phyloP scores from a whole-genome alignment of 1,140 invertebrate species.

The Cyrtorhinus lividipennis region DNA sequence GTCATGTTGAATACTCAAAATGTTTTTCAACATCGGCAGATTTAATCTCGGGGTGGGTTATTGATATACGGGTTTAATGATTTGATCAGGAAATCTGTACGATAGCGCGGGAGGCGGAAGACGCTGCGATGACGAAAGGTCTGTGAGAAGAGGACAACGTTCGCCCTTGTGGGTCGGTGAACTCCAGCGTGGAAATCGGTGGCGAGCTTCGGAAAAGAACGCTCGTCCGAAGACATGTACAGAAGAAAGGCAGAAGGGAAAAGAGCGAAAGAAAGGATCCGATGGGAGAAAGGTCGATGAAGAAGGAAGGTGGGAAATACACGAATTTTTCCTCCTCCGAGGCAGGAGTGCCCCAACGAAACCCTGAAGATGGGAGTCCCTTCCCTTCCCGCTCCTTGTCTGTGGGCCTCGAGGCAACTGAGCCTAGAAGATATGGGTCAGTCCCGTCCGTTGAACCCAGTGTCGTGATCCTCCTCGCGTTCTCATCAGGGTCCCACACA shows the following conservation, averaged over 20 bases:
- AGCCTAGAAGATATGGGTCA: not conserved
- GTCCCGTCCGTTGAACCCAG: not conserved
- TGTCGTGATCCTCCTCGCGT: not conserved
- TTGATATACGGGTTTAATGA: too few species aligned
- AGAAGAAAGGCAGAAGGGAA: too few species aligned
- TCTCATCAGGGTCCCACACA: not conserved
- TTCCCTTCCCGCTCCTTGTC: not conserved
- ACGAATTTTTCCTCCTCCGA: not conserved
- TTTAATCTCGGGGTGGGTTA: too few species aligned
- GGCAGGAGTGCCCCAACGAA: not conserved
- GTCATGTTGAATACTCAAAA: too few species aligned
- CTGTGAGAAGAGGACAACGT: slow-evolving; percentile 4
- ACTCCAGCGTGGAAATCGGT: not conserved
- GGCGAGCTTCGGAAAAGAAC: not conserved
- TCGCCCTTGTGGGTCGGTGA: slow-evolving; percentile 7
- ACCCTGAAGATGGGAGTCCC: not conserved
- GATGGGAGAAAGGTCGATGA: not conserved
- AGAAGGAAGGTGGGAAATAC: not conserved
- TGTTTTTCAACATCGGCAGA: too few species aligned
- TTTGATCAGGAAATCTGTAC: too few species aligned
- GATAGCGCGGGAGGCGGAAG: not conserved
- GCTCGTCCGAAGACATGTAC: too few species aligned
- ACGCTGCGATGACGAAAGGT: not conserved
- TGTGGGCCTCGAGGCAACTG: slow-evolving; percentile 7
- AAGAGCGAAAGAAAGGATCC: not conserved